These are phyloP conservation scores for Shargacucullia verbasci DNA, from an alignment of 2,888 invertebrate species.

Conservation along the genomic window DNA sequence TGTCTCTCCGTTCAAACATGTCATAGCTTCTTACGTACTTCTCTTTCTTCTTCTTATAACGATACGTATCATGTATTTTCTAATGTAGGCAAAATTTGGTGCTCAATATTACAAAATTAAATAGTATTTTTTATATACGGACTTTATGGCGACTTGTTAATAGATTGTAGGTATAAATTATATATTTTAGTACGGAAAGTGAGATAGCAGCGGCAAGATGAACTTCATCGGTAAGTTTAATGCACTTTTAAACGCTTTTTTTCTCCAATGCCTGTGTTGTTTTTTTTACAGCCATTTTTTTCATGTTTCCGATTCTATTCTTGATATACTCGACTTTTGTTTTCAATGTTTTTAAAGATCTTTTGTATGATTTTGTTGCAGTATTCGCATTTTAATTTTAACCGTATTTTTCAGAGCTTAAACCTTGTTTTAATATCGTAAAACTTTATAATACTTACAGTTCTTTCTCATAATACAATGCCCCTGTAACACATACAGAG, in stretches of 20 bases:
- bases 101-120: conserved; percentile 76
- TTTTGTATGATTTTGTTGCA: background rate
- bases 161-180: conserved; percentile 60
- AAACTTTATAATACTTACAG: conserved; percentile 19
- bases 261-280: conserved; percentile 1
- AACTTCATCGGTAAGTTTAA: conserved; percentile 84
- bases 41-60: conserved; percentile 74
- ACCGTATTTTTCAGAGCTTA: background rate
- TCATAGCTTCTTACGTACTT: conserved; percentile 73
- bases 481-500: conserved; percentile 19
- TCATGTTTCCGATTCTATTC: background rate
- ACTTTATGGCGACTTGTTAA: conserved; percentile 79
- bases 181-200: conserved; percentile 63
- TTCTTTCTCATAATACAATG: conserved; percentile 22
- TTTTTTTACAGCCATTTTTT: background rate
- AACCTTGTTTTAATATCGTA: background rate
- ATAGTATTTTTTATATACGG: conserved; percentile 82
- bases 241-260: conserved; percentile 28
- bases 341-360: background rate
- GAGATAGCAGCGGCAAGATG: conserved; percentile 77
- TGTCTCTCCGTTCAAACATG: conserved; percentile 72
- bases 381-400: background rate
- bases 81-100: conserved; percentile 80
- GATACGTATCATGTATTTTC: conserved; percentile 86
- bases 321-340: background rate